Evolutionary conservation across 2,113 vertebrate species (phyloP).

Genomic region (Meleagris gallopavo): DNA sequence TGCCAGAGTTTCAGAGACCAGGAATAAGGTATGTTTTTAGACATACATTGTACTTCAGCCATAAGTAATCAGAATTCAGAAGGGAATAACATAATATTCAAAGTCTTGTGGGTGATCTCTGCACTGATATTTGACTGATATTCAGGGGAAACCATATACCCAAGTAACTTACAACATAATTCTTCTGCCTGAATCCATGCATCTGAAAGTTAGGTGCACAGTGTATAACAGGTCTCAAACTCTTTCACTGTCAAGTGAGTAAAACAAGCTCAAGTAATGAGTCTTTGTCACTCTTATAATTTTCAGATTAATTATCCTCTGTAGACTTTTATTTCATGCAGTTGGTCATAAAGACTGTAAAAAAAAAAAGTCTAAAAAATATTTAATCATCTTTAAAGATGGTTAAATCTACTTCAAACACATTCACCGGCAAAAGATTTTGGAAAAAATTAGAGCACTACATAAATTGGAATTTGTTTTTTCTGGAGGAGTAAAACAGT

Average conservation of each 20-base stretch:
- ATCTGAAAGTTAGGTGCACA: not conserved
- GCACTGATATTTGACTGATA: not conserved
- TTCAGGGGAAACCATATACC: not conserved
- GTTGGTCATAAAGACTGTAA: not conserved
- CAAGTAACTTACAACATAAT: not conserved
- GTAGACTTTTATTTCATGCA: not conserved
- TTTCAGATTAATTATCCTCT: not conserved
- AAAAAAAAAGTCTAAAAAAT: not conserved
- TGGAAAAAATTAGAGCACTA: not conserved
- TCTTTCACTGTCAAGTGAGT: not conserved
- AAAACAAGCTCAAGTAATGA: not conserved
- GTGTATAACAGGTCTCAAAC: not conserved
- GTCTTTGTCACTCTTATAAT: not conserved
- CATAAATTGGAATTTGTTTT: not conserved
- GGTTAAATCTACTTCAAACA: not conserved
- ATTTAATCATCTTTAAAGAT: too few relatives aligned
- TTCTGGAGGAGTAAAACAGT: not conserved
- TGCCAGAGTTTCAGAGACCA: not conserved
- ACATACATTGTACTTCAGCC: not conserved
- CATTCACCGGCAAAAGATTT: not conserved
- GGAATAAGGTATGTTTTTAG: not conserved
- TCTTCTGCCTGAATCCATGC: not conserved
- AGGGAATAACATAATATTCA: not conserved
- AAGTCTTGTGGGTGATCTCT: not conserved
- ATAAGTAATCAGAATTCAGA: not conserved